A percentile compares a stretch with the other conserved stretches of the same genome.
Conservation (phyloP, 2,113 vertebrate genomes). For the Acanthisitta chloris region DNA sequence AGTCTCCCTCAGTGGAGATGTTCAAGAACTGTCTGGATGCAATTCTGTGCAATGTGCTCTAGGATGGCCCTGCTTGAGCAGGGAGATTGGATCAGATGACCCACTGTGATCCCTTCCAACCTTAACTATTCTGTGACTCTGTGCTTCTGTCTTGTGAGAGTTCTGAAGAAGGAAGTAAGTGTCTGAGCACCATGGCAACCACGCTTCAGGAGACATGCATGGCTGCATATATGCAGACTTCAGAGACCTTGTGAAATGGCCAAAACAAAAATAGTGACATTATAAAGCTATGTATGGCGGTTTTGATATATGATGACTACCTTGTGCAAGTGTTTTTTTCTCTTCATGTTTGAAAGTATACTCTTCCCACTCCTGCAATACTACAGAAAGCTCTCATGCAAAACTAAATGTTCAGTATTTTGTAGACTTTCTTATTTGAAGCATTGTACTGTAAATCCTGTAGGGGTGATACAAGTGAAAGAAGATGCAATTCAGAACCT, state of each 20-base stretch:
- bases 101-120: neutral
- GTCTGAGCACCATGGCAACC: neutral
- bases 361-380: accelerated
- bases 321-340: neutral
- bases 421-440: neutral
- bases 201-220: neutral
- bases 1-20: neutral
- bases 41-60: neutral
- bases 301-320: neutral
- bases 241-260: neutral
- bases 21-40: neutral
- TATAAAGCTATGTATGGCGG: neutral
- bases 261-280: neutral
- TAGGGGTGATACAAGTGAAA: neutral
- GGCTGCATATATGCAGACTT: neutral
- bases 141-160: neutral
- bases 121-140: neutral
- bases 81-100: neutral
- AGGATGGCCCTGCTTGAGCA: neutral
- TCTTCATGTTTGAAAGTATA: neutral
- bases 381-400: neutral
- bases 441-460: neutral
- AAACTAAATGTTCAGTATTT: neutral
- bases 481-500: neutral
- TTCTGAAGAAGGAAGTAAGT: neutral